Base-by-base conservation (phyloP, 2,888 invertebrate genomes). In the Microctonus aethiopoides region DNA sequence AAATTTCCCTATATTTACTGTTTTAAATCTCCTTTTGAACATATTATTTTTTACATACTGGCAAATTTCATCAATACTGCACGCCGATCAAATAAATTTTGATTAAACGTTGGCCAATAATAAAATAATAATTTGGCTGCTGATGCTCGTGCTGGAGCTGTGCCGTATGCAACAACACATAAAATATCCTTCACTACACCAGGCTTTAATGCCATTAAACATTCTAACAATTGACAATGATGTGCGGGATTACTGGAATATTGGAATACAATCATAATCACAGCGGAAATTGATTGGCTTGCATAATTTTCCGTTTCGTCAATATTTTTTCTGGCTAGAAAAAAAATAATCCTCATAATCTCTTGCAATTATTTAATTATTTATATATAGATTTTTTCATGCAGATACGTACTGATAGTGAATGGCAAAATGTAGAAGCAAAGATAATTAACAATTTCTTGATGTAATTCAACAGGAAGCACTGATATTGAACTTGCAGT, bases 101-200 rank as follows among this genome's bases (percentile, higher is more conserved):
- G 95, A 87, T 98, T 97, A 81, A 99, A 94, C 3, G 98, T 95
- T 4, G 99, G 99, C 98, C 99, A 99, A 87, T 99, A 99, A 89
- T 98, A 97, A 88, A 99, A 99, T 61, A 99, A 90, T 46, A 99
- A 89, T 88, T 98, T 97, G 65, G 97, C 97, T 1, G 99, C 99
- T 0, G 97, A 96, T n/a, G 96, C 92, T 63, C 98, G 89, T 0
- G 98, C 95, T 63, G 94, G 93, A 75, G 95, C 93, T 0, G 99
- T 98, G 56, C 99, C 99, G 87, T 98, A 96, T 11, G 99, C 98
- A 75, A 99, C 95, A 36, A 98, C 97, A 85, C 96, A 95, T 36
- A 99, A 89, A 71, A 99, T 91, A 86, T 99, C 98, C 87, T 95
- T 95, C 56, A 96, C 93, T 11, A 98, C 93, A 75, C 94, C 92